phyloP scores from a whole-genome alignment of 2,797 vertebrate species.

The Huso huso region DNA sequence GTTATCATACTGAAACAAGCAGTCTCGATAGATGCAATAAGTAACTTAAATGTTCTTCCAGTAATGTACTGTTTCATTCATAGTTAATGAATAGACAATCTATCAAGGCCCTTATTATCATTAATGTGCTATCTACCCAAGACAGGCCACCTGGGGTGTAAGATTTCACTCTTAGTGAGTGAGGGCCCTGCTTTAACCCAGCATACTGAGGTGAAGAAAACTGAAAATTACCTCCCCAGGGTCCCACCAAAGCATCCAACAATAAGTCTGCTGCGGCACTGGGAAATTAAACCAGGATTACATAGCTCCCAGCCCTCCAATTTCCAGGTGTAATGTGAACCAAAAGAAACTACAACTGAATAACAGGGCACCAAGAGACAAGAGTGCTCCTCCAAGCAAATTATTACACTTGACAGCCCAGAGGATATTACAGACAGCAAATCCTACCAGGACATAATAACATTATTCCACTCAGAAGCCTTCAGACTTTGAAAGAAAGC shows the following conservation, averaged over 20 bases:
- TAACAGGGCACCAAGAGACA: constrained; percentile 19
- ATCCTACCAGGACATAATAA: no score
- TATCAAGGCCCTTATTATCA: background rate
- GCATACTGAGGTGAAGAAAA: constrained; percentile 22
- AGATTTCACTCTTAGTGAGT: constrained; percentile 17
- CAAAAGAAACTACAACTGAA: constrained; percentile 26
- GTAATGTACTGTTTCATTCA: background rate
- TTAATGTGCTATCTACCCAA: background rate
- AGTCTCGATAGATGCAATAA: no score
- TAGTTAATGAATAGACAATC: background rate
- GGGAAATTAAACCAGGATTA: constrained; percentile 33
- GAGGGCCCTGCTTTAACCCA: constrained; percentile 23
- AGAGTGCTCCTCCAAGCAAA: no score
- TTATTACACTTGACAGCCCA: no score
- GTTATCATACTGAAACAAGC: no score
- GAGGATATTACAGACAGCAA: no score
- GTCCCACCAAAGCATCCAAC: constrained; percentile 22
- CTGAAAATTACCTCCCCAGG: constrained; percentile 25
- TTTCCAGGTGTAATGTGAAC: constrained; percentile 22
- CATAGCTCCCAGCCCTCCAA: constrained; percentile 30
- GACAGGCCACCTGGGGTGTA: constrained; percentile 16
- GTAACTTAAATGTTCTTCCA: background rate
- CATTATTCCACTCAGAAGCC: no score
- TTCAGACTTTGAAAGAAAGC: no score
- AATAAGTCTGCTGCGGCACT: constrained; percentile 23